Evolutionary conservation across 2,888 invertebrate genomes (phyloP).

Genomic region (Lithophane semibrunnea): DNA sequence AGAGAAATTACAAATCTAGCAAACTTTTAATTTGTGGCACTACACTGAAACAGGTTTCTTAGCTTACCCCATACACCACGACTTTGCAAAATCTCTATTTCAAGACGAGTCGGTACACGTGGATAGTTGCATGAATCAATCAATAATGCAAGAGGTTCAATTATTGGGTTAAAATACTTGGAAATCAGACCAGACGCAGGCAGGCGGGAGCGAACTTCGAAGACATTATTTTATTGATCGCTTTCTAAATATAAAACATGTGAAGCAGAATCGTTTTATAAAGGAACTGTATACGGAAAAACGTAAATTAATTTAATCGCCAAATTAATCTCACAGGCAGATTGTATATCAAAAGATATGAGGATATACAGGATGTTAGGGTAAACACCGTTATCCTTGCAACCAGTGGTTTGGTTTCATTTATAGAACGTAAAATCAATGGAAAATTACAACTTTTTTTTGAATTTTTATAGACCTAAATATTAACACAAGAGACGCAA

Average conservation of each 20-base stretch:
- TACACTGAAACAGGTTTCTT: background rate
- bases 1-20: no score
- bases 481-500: no score
- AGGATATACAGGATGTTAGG: no score
- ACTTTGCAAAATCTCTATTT: background rate
- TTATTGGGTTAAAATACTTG: slow-evolving; percentile 24
- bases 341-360: background rate
- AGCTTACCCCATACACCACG: no score
- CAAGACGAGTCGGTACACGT: background rate
- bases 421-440: no score
- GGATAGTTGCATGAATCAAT: slow-evolving; percentile 4
- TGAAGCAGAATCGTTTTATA: slow-evolving; percentile 14
- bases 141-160: slow-evolving; percentile 6
- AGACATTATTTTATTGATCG: slow-evolving; percentile 40
- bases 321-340: background rate
- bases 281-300: slow-evolving; percentile 10
- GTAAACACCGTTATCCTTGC: no score
- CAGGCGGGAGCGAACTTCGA: slow-evolving; percentile 14
- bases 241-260: slow-evolving; percentile 45
- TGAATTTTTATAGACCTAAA: no score
- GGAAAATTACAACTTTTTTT: no score
- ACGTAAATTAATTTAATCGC: background rate
- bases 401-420: no score
- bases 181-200: slow-evolving; percentile 21
- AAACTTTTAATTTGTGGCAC: no score